Conservation (phyloP, 2,888 invertebrate genomes). For the Cheilosia variabilis region DNA sequence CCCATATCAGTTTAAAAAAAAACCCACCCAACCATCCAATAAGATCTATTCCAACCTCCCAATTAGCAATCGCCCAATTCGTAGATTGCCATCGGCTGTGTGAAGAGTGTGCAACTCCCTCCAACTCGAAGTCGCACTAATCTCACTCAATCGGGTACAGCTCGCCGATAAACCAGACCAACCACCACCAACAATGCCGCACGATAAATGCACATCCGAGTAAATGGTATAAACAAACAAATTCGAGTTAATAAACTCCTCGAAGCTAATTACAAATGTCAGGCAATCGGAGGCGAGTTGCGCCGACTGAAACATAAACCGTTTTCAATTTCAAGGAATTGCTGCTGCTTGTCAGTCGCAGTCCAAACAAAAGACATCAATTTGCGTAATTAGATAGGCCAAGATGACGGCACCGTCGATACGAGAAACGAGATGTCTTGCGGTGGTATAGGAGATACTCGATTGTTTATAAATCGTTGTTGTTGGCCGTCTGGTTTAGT, state of each 20-base stretch:
- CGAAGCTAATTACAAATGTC: conserved; percentile 66
- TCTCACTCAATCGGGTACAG: conserved; percentile 10
- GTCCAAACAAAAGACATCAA: conserved; percentile 70
- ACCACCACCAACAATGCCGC: neutral
- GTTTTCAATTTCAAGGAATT: conserved; percentile 48
- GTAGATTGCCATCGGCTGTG: neutral
- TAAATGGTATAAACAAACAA: conserved; percentile 30
- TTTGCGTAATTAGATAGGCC: conserved; percentile 74
- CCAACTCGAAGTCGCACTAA: neutral
- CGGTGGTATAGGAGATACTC: conserved; percentile 30
- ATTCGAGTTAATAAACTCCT: conserved; percentile 51
- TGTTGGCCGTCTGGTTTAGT: conserved; percentile 22
- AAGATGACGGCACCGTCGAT: conserved; percentile 59
- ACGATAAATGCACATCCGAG: neutral
- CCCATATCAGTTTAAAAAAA: neutral
- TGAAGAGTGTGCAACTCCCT: neutral
- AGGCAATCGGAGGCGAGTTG: conserved; percentile 57
- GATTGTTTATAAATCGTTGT: conserved; percentile 15
- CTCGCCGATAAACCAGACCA: conserved; percentile 12
- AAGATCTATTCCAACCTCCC: conserved; percentile 18
- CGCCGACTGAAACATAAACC: conserved; percentile 45
- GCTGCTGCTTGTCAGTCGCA: conserved; percentile 19
- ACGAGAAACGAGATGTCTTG: conserved; percentile 21
- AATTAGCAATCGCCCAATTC: conserved; percentile 28
- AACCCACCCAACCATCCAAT: conserved; percentile 20